Conservation (phyloP, 2,113 vertebrate genomes). For the Rhegmatorhina hoffmannsi region DNA sequence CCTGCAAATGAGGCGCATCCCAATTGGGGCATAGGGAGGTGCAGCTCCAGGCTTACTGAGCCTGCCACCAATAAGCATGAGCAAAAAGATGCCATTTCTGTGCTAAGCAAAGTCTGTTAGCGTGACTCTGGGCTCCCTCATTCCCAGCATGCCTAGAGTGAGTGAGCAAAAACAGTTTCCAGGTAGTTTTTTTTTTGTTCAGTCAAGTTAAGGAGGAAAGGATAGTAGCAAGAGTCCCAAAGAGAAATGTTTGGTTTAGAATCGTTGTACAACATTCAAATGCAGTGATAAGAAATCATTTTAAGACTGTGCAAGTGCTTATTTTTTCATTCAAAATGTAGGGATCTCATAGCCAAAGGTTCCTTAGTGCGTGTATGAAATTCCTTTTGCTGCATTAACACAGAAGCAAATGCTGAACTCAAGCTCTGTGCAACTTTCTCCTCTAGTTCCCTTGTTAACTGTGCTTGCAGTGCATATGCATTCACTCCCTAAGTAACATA, state of each 20-base stretch:
- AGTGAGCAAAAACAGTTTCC: background rate
- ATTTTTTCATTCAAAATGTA: background rate
- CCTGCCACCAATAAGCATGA: background rate
- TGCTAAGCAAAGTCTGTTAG: background rate
- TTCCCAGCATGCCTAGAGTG: background rate
- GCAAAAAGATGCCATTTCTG: background rate
- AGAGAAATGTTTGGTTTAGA: background rate
- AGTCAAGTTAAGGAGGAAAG: background rate
- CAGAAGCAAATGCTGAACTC: background rate
- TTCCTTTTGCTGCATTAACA: background rate
- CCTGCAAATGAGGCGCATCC: background rate
- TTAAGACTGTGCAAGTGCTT: background rate
- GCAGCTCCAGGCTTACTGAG: background rate
- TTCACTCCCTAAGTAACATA: background rate
- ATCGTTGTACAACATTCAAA: background rate
- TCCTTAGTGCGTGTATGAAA: background rate
- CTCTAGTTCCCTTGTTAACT: background rate
- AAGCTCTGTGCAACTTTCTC: background rate
- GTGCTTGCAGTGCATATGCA: background rate
- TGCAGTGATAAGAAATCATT: background rate
- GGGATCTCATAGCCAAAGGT: background rate
- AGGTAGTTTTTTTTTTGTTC: background rate
- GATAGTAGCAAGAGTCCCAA: background rate
- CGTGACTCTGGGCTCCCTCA: background rate
- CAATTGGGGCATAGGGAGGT: rapidly evolving